Evolutionary conservation across 2,888 invertebrate species (phyloP), one percentile per base, ranked within the genome.

Genomic region (Embidobia sp.): DNA sequence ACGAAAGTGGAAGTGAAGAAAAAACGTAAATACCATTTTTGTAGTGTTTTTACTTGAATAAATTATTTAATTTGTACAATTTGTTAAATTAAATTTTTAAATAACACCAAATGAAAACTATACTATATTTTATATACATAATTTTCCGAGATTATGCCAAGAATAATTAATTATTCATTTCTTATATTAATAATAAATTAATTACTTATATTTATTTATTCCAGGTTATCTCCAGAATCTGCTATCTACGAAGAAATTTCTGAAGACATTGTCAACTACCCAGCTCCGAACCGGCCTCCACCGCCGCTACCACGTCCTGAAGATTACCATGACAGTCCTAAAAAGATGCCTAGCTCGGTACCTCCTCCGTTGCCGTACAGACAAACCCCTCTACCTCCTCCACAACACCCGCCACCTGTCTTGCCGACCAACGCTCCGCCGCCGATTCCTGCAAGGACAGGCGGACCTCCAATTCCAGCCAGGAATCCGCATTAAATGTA

Each of bases 381-480:
- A 40, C 88, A 87, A 80, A 84, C 85, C 11, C 85, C 86, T 37
- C 86, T 87, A 16, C 86, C 86, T 49, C 83, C 85, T 19, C 88
- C 88, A 1, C 85, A 87, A 37, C 85, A 87, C 74, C 85, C 88
- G 55, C 83, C 87, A 3, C 86, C 90, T 11, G 67, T 90, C 89
- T 53, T 91, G 90, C 76, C 91, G 86, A 57, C 92, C 85, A 13
- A 69, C 42, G 67, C 66, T 31, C 79, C 81, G 26, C 80, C 91
- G 88, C 92, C 92, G 0, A 91, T 92, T 19, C 93, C 93, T 0
- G 92, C 92, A 0, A 90, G 93, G 67, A 91, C 91, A 3, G 91
- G 92, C 10, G 94, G 94, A 3, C 94, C 94, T 13, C 94, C 94
- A 0, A 88, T 94, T 79, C 94, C 94, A 2, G 93, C 94, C 31